These are phyloP conservation scores for Cyprinodon tularosa DNA, from an alignment of 2,113 vertebrate species.

Conservation along the genomic window DNA sequence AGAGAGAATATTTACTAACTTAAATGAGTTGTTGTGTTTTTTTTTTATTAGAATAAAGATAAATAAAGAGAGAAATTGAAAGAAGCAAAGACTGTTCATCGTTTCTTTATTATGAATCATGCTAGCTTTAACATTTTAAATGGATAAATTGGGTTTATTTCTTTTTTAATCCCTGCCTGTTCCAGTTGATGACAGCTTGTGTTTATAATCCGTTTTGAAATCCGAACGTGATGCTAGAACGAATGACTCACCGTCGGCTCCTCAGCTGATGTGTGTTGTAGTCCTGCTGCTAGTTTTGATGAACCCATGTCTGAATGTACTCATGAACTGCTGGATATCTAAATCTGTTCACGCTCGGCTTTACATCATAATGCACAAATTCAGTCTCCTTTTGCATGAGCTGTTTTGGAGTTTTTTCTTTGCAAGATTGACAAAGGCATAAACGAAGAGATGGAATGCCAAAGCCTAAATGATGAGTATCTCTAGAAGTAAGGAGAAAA, in stretches of 20 bases:
- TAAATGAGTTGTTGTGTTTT: not conserved
- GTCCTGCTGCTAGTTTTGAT: conserved; percentile 20
- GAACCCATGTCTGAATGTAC: conserved; percentile 5
- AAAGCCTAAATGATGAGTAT: conserved; percentile 11
- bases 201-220: not conserved
- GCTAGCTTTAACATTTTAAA: not conserved
- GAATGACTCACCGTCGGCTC: not conserved
- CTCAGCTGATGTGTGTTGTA: not conserved
- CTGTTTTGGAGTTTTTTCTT: not conserved
- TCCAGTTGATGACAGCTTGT: not conserved
- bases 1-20: not conserved
- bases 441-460: not conserved
- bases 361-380: conserved; percentile 1
- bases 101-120: not conserved
- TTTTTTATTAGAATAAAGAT: not conserved
- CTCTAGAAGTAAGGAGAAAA: not conserved
- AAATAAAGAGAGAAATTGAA: not conserved
- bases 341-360: not conserved
- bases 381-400: not conserved
- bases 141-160: not conserved
- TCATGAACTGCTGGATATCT: conserved; percentile 22
- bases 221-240: conserved; percentile 18
- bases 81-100: not conserved
- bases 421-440: not conserved
- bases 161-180: not conserved